These are phyloP conservation scores for Phacellophora camtschatica DNA, from an alignment of 30 jellyfish, hydroid and myxozoan genomes.

Conservation along the genomic window DNA sequence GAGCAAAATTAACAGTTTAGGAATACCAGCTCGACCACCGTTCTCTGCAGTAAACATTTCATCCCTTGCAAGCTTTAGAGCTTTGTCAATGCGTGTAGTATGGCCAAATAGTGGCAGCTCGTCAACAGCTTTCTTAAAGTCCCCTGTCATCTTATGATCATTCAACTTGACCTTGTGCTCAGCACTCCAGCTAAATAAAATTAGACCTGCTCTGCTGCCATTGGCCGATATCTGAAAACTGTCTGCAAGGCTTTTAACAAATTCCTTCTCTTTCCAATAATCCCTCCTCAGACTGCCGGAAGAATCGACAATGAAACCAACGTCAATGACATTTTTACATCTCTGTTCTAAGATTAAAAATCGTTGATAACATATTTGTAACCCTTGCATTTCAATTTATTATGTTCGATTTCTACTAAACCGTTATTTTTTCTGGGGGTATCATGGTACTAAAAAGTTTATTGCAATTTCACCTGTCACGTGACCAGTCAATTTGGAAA, in stretches of 20 bases:
- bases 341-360: neutral
- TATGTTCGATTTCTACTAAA: no score
- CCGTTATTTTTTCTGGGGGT: no score
- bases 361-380: no score
- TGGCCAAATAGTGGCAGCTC: conserved; percentile 68
- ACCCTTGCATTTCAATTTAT: no score
- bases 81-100: conserved; percentile 90
- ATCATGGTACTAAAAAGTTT: no score
- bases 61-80: conserved; percentile 57
- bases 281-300: conserved; percentile 75
- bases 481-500: no score
- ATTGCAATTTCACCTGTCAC: no score
- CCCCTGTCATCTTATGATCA: conserved; percentile 21
- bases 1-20: conserved; percentile 62
- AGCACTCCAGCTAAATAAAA: conserved; percentile 78
- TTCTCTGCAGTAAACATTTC: conserved; percentile 44
- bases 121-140: conserved; percentile 77
- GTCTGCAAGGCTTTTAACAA: conserved; percentile 70
- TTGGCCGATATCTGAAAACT: conserved; percentile 39
- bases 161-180: conserved; percentile 66
- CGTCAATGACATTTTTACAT: conserved; percentile 13
- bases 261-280: conserved; percentile 81
- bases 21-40: conserved; percentile 66
- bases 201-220: conserved; percentile 87
- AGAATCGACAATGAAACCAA: conserved; percentile 86